These are phyloP conservation scores for Lucilia sericata DNA, from an alignment of 1,140 invertebrate species.

Conservation along the genomic window DNA sequence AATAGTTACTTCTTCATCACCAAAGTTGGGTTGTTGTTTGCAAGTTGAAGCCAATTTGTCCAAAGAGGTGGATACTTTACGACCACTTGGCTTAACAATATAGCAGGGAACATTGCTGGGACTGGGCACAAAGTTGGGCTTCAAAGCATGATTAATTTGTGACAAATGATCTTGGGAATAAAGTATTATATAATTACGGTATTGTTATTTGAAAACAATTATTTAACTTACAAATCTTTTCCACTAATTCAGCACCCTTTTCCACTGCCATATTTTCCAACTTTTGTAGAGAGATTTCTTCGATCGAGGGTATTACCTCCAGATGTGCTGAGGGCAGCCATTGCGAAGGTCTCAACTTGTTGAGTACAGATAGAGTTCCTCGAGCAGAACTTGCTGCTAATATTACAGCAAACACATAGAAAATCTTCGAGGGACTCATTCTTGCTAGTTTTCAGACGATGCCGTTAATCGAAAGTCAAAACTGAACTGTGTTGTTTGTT, in stretches of 20 bases:
- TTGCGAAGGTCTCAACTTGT: slow-evolving; percentile 55
- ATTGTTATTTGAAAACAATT: background rate
- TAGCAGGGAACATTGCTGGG: slow-evolving; percentile 58
- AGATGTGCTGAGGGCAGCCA: slow-evolving; percentile 57
- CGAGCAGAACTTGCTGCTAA: slow-evolving; percentile 48
- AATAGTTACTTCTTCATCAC: slow-evolving; percentile 63
- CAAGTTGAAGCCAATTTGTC: slow-evolving; percentile 56
- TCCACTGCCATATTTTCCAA: slow-evolving; percentile 61
- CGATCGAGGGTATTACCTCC: slow-evolving; percentile 57
- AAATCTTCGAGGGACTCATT: slow-evolving; percentile 57
- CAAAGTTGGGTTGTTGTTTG: slow-evolving; percentile 58
- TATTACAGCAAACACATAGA: slow-evolving; percentile 59
- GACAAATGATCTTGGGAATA: slow-evolving; percentile 46
- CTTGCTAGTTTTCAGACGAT: background rate
- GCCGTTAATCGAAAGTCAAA: background rate
- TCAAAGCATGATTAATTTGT: slow-evolving; percentile 57
- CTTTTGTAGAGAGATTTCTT: slow-evolving; percentile 58
- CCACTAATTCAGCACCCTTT: slow-evolving; percentile 55
- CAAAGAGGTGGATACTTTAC: slow-evolving; percentile 57
- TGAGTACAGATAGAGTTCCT: background rate
- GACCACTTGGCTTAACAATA: slow-evolving; percentile 56
- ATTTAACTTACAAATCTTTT: slow-evolving; percentile 58
- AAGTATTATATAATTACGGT: background rate
- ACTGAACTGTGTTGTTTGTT: slow-evolving; percentile 5
- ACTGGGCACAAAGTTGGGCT: slow-evolving; percentile 55